Evolutionary conservation across 2,888 invertebrate species (phyloP), one percentile per base, ranked within the genome.

Genomic region (Ormia ochracea): DNA sequence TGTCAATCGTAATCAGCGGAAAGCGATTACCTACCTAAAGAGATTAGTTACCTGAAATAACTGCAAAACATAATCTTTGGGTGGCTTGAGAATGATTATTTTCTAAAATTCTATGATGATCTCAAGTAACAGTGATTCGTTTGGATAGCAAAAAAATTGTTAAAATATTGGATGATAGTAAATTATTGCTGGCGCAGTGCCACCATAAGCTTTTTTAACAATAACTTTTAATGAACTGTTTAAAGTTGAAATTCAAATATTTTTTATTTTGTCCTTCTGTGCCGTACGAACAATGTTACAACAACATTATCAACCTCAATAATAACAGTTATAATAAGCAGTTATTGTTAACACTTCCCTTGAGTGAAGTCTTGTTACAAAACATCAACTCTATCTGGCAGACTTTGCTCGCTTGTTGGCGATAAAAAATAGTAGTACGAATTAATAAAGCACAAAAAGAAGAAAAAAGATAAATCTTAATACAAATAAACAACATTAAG

Each of bases 301-400:
- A 59, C 69, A 65, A 50, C 17, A 69, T 65, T 58, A 74, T 50
- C 74, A 70, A 52, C 70, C 52, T 72, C 66, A 75, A 59, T 52
- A 80, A 75, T 75, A 80, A 76, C 68, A 70, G 63, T 59, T 72
- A 76, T 72, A 76, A 80, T 76, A 80, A 73, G 80, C 76, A 68
- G 59, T 80, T 76, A 73, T 80, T 80, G 76, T 80, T 80, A 80
- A 80, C 80, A 80, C 80, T 80, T 80, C 80, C 76, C 76, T 80
- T 80, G 80, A 80, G 76, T 72, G 65, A 75, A 72, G 72, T 66
- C 76, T 80, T 56, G 76, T 79, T 75, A 72, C 50, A 77, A 54
- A 72, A 72, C 66, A 63, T 75, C 66, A 72, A 65, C 70, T 41
- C 28, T 31, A 59, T 70, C 50, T 41, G 50, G 33, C 45, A 52